phyloP scores from a whole-genome alignment of 2,113 vertebrate genomes.

The Uropsilus gracilis region DNA sequence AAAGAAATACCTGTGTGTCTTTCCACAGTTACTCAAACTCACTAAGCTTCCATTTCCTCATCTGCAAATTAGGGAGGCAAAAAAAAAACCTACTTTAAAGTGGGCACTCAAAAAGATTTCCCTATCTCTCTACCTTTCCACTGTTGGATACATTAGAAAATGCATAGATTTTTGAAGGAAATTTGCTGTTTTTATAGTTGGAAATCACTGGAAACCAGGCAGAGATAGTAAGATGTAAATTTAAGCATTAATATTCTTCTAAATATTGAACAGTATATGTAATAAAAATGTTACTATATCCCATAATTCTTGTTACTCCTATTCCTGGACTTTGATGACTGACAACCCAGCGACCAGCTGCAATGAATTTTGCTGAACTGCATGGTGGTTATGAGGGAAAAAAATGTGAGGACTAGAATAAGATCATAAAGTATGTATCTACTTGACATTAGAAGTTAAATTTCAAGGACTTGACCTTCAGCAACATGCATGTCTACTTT shows the following conservation, averaged over 20 bases:
- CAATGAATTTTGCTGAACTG: conserved; percentile 46
- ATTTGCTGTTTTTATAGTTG: not conserved
- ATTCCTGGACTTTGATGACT: not conserved
- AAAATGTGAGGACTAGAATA: not conserved
- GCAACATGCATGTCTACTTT: not conserved
- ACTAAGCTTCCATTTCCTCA: not conserved
- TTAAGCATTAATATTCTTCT: conserved; percentile 47
- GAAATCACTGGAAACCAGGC: conserved; percentile 3
- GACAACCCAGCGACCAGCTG: not conserved
- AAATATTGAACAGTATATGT: not conserved
- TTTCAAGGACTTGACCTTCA: not conserved
- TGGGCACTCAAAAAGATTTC: too few relatives aligned
- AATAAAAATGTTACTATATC: not conserved
- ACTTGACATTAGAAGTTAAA: not conserved
- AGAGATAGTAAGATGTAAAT: conserved; percentile 15
- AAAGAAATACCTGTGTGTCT: not conserved
- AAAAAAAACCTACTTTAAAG: not conserved
- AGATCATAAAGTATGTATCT: conserved; percentile 10
- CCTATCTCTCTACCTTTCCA: not conserved
- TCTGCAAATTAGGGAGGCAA: not conserved
- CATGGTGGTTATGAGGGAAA: conserved; percentile 32
- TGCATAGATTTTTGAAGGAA: fast-evolving
- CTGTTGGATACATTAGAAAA: not conserved
- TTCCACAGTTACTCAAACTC: not conserved
- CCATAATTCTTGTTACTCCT: not conserved